Percentiles rank a stretch among this genome's conserved stretches.
phyloP scores from a whole-genome alignment of 2,888 invertebrate genomes.

The Falcaria lacertinaria region DNA sequence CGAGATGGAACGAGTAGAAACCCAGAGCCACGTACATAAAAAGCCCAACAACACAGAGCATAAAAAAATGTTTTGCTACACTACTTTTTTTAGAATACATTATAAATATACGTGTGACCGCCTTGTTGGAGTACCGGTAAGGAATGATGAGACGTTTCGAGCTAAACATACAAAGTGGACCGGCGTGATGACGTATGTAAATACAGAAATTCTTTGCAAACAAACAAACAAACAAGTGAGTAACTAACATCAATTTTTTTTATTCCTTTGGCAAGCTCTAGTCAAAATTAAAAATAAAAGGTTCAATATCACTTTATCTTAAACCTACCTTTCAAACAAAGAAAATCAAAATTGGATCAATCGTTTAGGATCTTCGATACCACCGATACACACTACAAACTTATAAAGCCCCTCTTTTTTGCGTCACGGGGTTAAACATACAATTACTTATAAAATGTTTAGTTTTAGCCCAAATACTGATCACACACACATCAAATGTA shows the following conservation, averaged over 20 bases:
- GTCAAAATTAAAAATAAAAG: no score
- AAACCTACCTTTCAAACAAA: no score
- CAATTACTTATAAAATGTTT: no score
- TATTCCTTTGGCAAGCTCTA: no score
- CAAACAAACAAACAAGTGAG: slow-evolving; percentile 35
- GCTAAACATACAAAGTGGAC: slow-evolving; percentile 6
- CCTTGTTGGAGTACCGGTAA: slow-evolving; percentile 27
- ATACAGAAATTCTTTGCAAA: slow-evolving; percentile 43
- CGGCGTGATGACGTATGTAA: slow-evolving; percentile 29
- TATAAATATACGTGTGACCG: slow-evolving; percentile 14
- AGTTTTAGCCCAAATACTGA: not conserved
- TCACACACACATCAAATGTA: slow-evolving; percentile 9
- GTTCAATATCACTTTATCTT: no score
- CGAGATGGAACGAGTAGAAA: slow-evolving; percentile 53
- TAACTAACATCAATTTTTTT: not conserved
- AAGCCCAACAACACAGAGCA: slow-evolving; percentile 51
- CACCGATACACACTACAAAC: no score
- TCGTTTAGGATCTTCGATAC: no score
- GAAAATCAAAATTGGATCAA: no score
- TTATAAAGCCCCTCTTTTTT: no score
- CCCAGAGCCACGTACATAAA: slow-evolving; percentile 48
- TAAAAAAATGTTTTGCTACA: slow-evolving; percentile 57
- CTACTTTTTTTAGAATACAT: slow-evolving; percentile 48
- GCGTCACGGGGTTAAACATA: no score
- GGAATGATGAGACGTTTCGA: slow-evolving; percentile 13